These are phyloP conservation scores for Lerista edwardsae DNA, from an alignment of 2,797 vertebrate genomes.

Conservation along the genomic window DNA sequence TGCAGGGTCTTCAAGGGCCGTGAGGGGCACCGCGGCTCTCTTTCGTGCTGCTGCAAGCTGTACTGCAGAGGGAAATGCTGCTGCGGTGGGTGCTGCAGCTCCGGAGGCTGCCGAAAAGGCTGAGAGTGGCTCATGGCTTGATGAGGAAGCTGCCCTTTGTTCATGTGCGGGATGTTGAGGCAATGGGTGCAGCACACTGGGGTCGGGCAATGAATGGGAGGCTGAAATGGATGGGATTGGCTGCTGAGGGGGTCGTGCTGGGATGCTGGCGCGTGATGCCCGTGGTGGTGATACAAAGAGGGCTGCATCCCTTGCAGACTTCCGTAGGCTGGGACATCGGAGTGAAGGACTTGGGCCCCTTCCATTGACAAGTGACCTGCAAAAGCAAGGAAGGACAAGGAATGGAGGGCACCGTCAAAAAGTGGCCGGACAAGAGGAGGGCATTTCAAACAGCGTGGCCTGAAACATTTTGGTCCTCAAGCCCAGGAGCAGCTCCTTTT, in stretches of 20 bases:
- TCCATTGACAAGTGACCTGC: conserved; percentile 89
- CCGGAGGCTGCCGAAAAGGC: conserved; percentile 74
- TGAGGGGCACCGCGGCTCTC: conserved; percentile 57
- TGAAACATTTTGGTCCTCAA: neutral
- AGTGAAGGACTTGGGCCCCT: conserved; percentile 81
- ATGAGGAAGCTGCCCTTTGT: conserved; percentile 71
- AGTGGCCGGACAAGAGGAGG: neutral
- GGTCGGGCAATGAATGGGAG: conserved; percentile 76
- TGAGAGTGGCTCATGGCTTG: conserved; percentile 66
- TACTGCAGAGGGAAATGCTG: conserved; percentile 70
- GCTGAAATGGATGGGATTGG: conserved; percentile 81
- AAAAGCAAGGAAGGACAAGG: conserved; percentile 42
- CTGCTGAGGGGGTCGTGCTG: conserved; percentile 77
- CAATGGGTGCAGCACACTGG: conserved; percentile 88
- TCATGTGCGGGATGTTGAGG: conserved; percentile 69
- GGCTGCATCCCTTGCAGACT: conserved; percentile 82
- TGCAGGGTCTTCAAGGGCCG: conserved; percentile 68
- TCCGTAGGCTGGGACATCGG: conserved; percentile 76
- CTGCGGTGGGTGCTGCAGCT: conserved; percentile 54
- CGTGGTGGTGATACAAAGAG: conserved; percentile 76
- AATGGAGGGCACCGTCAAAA: neutral
- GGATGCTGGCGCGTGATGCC: conserved; percentile 74
- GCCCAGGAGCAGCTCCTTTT: neutral
- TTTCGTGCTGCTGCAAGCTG: conserved; percentile 66
- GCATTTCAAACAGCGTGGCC: neutral